Conservation (phyloP, 2,888 invertebrate species). For the Drosophila barbarae region DNA sequence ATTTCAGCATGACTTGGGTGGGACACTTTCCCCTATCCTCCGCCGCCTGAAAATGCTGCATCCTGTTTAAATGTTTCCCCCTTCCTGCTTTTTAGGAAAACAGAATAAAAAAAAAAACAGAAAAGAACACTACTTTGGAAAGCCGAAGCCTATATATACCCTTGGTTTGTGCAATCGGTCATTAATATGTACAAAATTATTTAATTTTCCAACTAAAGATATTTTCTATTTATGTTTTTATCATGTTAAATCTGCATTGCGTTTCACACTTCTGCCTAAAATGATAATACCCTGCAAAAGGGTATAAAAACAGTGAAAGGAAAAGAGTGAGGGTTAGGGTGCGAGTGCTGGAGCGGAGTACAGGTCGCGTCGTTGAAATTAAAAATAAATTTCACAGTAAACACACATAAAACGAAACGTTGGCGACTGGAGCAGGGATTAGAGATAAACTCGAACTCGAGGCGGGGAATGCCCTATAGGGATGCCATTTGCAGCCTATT, state of each 20-base stretch:
- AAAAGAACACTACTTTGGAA: neutral
- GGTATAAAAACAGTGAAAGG: neutral
- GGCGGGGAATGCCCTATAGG: neutral
- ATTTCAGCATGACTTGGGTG: slow-evolving; percentile 65
- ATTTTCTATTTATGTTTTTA: neutral
- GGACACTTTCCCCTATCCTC: slow-evolving; percentile 26
- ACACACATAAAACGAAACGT: slow-evolving; percentile 69
- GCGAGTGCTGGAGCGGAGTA: neutral
- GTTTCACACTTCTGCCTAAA: neutral
- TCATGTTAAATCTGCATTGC: neutral
- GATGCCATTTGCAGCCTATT: accelerated
- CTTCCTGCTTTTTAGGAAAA: slow-evolving; percentile 37
- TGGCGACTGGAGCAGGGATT: slow-evolving; percentile 18
- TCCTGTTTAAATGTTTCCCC: slow-evolving; percentile 68
- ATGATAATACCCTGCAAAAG: neutral
- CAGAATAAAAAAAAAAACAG: slow-evolving; percentile 2
- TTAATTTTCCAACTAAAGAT: neutral
- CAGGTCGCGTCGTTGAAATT: slow-evolving; percentile 64
- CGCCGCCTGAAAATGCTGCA: slow-evolving; percentile 44
- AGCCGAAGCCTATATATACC: neutral
- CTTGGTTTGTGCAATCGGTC: neutral
- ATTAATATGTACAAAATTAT: neutral
- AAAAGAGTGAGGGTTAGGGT: neutral
- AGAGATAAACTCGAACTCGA: neutral
- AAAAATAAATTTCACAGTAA: slow-evolving; percentile 75